Percentiles rank a stretch among this genome's conserved stretches.
Evolutionary conservation across 2,888 invertebrate species (phyloP).

Genomic region (Agriotes lineatus): DNA sequence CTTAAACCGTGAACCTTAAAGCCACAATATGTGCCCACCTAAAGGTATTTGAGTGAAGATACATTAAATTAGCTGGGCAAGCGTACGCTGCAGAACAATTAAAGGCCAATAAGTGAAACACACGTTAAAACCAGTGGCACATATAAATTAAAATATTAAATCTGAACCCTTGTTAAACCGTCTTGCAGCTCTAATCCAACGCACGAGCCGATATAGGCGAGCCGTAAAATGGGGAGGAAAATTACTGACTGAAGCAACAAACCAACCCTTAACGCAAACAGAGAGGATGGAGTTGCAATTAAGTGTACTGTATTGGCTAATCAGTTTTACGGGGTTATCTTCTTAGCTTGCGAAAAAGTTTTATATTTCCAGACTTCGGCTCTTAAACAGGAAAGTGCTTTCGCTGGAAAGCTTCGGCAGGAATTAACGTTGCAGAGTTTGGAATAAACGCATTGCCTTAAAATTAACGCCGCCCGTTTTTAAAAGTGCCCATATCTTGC

Average conservation of each 20-base stretch:
- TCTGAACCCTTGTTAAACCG: conserved; percentile 32
- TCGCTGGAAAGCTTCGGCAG: conserved; percentile 5
- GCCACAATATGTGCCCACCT: too few species aligned
- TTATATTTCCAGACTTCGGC: conserved; percentile 21
- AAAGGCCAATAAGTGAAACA: conserved; percentile 20
- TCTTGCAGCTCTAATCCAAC: conserved; percentile 33
- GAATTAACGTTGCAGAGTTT: conserved; percentile 15
- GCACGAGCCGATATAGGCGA: conserved; percentile 22
- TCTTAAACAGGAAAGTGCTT: conserved; percentile 16
- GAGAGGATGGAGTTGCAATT: conserved; percentile 28
- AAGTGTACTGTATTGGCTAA: conserved; percentile 36
- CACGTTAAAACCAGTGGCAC: conserved; percentile 28
- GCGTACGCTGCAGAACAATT: conserved; percentile 9
- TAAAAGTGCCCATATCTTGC: conserved; percentile 8
- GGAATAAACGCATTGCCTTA: conserved; percentile 11
- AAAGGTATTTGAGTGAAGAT: too few species aligned
- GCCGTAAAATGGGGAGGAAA: conserved; percentile 15
- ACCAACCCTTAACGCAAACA: conserved; percentile 29
- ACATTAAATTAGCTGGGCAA: conserved; percentile 2
- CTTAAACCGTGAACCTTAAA: too few species aligned
- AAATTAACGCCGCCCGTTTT: conserved; percentile 12
- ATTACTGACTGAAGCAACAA: conserved; percentile 25
- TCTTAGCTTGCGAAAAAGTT: conserved; percentile 20
- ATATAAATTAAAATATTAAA: conserved; percentile 38
- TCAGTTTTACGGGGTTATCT: conserved; percentile 35